Percentiles rank a stretch among this genome's conserved stretches.
phyloP scores from a whole-genome alignment of 1,140 invertebrate species.

The Aleiodes sp. region DNA sequence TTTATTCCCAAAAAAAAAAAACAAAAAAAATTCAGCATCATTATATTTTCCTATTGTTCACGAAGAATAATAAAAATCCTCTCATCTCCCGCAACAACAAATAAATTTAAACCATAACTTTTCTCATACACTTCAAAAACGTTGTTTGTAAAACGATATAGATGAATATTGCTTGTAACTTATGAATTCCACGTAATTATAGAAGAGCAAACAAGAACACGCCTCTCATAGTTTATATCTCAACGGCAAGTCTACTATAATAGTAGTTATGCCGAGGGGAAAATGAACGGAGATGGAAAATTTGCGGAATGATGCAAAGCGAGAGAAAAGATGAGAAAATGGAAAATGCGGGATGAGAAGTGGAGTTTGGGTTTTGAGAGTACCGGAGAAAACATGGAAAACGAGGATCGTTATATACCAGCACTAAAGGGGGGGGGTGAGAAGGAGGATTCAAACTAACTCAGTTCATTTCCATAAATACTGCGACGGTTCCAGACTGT shows the following conservation, averaged over 20 bases:
- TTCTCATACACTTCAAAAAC: neutral
- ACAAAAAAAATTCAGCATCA: too few relatives aligned
- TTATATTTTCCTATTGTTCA: too few relatives aligned
- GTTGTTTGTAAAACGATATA: constrained; percentile 14
- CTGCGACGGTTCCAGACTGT: constrained; percentile 39
- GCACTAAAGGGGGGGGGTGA: constrained; percentile 23
- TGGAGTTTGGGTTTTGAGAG: neutral
- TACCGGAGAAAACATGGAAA: constrained; percentile 26
- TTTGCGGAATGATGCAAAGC: neutral
- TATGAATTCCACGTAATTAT: constrained; percentile 61
- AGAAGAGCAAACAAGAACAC: constrained; percentile 51
- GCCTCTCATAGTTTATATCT: neutral
- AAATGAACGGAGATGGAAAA: neutral
- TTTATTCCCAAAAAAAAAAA: too few relatives aligned
- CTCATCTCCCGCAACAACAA: neutral
- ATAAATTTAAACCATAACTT: neutral
- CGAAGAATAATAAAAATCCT: neutral
- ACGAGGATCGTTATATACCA: constrained; percentile 4
- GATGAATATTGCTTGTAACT: constrained; percentile 44
- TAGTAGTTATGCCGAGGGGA: neutral
- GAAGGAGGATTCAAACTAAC: constrained; percentile 55
- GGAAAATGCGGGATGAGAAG: neutral
- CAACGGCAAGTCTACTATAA: neutral
- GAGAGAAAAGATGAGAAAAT: constrained; percentile 7
- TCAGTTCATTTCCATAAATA: constrained; percentile 64